Conservation (phyloP, 2,888 invertebrate genomes). For the Acanthosepion lycidas region DNA sequence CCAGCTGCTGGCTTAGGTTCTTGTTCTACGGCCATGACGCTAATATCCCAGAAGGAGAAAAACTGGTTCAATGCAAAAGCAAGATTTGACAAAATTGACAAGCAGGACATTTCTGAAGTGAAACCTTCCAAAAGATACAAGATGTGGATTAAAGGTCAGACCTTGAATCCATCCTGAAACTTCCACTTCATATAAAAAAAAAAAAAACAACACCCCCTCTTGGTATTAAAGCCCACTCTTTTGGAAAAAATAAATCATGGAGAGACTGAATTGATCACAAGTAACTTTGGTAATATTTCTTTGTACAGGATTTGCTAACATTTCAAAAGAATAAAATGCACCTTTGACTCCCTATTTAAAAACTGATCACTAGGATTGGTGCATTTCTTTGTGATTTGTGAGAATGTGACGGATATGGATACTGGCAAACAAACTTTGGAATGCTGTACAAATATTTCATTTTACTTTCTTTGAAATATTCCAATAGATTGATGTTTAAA, state of each 20-base stretch:
- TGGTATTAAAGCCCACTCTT: not conserved
- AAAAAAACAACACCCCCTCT: not conserved
- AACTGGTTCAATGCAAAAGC: constrained; percentile 48
- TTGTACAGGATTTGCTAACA: not conserved
- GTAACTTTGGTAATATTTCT: not conserved
- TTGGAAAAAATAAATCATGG: not conserved
- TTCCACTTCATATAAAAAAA: too few species aligned
- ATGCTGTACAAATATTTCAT: not conserved
- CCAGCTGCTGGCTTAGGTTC: constrained; percentile 51
- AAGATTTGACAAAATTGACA: constrained; percentile 46
- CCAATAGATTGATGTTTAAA: too few species aligned
- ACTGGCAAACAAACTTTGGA: not conserved
- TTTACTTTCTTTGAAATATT: too few species aligned
- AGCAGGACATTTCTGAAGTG: not conserved
- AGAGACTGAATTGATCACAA: too few species aligned
- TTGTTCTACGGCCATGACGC: not conserved
- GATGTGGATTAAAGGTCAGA: constrained; percentile 37
- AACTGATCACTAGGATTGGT: not conserved
- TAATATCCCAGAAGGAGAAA: constrained; percentile 41
- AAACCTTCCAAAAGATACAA: constrained; percentile 38
- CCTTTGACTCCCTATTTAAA: not conserved
- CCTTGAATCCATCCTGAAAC: constrained; percentile 6
- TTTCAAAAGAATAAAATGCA: not conserved
- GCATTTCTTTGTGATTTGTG: too few species aligned
- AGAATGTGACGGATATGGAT: not conserved